Evolutionary conservation across 1,140 invertebrate genomes (phyloP).

Genomic region (Brachionus plicatilis): DNA sequence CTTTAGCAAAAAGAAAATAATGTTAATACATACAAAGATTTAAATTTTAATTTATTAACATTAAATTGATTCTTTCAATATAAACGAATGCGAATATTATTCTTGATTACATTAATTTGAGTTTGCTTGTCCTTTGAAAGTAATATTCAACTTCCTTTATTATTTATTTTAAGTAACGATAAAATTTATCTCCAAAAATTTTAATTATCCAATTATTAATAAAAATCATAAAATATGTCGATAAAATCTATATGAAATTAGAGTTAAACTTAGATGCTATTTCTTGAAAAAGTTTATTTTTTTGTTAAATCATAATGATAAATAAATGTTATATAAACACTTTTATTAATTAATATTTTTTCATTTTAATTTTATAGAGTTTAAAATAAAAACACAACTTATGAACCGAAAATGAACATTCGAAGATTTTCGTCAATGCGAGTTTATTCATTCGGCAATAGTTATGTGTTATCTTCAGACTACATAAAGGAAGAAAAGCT

Average conservation of each 20-base stretch:
- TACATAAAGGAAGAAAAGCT: constrained; percentile 27
- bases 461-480: not conserved
- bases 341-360: not conserved
- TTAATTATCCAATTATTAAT: too few species aligned
- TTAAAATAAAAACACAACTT: not conserved
- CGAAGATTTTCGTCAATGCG: not conserved
- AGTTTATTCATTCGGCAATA: constrained; percentile 16
- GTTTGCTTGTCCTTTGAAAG: not conserved
- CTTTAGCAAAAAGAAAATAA: not conserved
- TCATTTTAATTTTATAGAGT: not conserved
- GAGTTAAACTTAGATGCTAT: not conserved
- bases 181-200: too few species aligned
- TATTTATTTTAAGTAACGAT: too few species aligned
- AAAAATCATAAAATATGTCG: too few species aligned
- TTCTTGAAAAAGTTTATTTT: not conserved
- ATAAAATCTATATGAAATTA: not conserved
- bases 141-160: too few species aligned
- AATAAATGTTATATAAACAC: not conserved
- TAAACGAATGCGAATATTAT: not conserved
- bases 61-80: not conserved
- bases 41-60: not conserved
- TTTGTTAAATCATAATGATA: not conserved
- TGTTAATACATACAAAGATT: not conserved
- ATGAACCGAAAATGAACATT: not conserved
- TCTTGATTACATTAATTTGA: not conserved